These are phyloP conservation scores for Ptilonorhynchus violaceus DNA, from an alignment of 2,113 vertebrate genomes.

Conservation along the genomic window DNA sequence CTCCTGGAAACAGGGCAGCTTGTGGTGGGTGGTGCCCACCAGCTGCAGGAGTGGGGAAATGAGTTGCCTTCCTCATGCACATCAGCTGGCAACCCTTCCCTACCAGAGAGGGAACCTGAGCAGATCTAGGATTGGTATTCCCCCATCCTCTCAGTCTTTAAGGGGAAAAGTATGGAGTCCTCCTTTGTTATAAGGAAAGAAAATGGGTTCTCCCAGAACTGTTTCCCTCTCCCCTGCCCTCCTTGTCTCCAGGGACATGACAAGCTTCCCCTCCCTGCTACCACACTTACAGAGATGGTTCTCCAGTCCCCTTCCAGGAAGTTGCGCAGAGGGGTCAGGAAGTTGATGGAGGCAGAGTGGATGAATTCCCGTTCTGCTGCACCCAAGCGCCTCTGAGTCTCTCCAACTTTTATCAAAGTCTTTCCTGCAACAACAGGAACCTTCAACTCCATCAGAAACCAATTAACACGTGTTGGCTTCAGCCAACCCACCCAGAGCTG, in stretches of 20 bases:
- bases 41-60: neutral
- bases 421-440: constrained; percentile 73
- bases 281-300: constrained; percentile 86
- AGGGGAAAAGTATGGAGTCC: neutral
- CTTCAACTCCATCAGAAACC: neutral
- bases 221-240: neutral
- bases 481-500: neutral
- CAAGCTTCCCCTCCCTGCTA: neutral
- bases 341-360: constrained; percentile 83
- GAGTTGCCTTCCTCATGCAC: neutral
- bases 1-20: neutral
- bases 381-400: constrained; percentile 87
- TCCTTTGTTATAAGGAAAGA: neutral
- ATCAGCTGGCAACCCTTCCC: neutral
- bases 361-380: constrained; percentile 90
- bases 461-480: neutral
- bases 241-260: fast-evolving
- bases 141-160: neutral
- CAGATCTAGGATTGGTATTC: neutral
- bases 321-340: constrained; percentile 93
- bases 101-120: neutral
- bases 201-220: neutral
- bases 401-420: constrained; percentile 90
- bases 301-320: constrained; percentile 98
- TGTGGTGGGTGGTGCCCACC: neutral